Evolutionary conservation across 2,888 invertebrate genomes (phyloP).

Genomic region (Ennomos erosarius): DNA sequence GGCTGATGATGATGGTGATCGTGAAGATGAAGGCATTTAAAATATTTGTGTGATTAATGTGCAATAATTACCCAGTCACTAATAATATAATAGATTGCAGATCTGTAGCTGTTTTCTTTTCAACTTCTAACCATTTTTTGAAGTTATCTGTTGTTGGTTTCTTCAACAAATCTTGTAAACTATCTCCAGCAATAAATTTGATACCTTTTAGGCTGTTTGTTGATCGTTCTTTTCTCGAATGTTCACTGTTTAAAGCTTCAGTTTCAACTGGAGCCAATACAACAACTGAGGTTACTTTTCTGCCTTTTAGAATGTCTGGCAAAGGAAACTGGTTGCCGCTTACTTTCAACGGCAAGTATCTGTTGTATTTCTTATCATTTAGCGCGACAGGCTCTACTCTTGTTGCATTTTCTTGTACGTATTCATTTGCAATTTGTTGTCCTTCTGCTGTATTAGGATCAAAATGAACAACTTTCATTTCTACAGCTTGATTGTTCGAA

Average conservation of each 20-base stretch:
- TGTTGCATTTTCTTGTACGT: slow-evolving; percentile 89
- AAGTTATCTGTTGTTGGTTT: slow-evolving; percentile 92
- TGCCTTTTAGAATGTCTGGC: slow-evolving; percentile 90
- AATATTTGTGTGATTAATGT: not conserved
- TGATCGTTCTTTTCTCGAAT: slow-evolving; percentile 83
- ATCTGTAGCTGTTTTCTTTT: slow-evolving; percentile 90
- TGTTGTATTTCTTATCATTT: slow-evolving; percentile 90
- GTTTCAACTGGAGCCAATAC: slow-evolving; percentile 93
- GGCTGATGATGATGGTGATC: too few relatives aligned
- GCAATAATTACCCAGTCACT: slow-evolving; percentile 89
- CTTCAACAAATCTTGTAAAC: slow-evolving; percentile 90
- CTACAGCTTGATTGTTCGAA: slow-evolving; percentile 85
- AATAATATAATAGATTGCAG: slow-evolving; percentile 92
- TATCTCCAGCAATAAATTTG: slow-evolving; percentile 90
- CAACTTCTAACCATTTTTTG: slow-evolving; percentile 91
- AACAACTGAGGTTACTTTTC: slow-evolving; percentile 93
- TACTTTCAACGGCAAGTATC: slow-evolving; percentile 93
- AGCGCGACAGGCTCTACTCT: slow-evolving; percentile 90
- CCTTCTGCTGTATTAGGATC: slow-evolving; percentile 91
- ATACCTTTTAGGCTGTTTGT: slow-evolving; percentile 87
- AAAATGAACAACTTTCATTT: slow-evolving; percentile 94
- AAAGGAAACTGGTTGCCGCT: slow-evolving; percentile 94
- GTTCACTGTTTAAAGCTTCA: slow-evolving; percentile 80
- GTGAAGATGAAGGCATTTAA: too few relatives aligned
- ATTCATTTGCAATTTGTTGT: slow-evolving; percentile 88